Evolutionary conservation across 92 coral and sea anemone species (phyloP), one percentile per base, ranked within the genome.

Genomic region (Siderastrea siderea): DNA sequence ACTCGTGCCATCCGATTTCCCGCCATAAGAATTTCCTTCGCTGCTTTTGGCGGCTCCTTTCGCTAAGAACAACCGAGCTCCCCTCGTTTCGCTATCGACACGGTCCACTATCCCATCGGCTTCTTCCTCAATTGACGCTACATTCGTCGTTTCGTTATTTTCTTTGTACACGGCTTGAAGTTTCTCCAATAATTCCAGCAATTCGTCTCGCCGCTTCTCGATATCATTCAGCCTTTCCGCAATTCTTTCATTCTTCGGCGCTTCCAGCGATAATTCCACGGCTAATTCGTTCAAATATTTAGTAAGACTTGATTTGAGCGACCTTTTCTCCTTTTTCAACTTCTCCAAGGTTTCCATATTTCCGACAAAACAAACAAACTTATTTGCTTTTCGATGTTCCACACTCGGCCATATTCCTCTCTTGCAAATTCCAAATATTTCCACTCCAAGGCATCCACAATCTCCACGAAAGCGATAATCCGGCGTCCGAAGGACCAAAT

Each of bases 121-220:
- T 74, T 74, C 79, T 1, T 74, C 79, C 45, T 49, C 79, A 16
- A 16, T 74, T 52, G 79, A 74, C 4, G 79, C 62, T 74, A 7
- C 62, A n/a, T 47, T 49, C 63, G 79, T 2, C 6, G 61, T 16
- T 51, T 74, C 59, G 7, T 57, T 44, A 6, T 65, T 79, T 63
- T 79, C 84, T 49, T 16, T 17, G 73, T 19, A 79, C 84, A 79
- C 63, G 61, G 60, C 14, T 79, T 79, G 74, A 50, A 60, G 73
- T 9, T 14, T 2, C 0, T 79, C 63, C 83, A 47, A 12, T 46
- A 62, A n/a, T 47, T 61, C 60, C 60, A 62, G 12, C 38, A 79
- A 62, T 79, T 79, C 83, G 12, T 65, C 47, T 72, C 72, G 83
- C 16, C 83, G 48, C 72, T 79, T 79, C 6, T 64, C 71, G 71